A percentile compares a stretch with the other conserved stretches of the same genome.
These are phyloP conservation scores for Ispidina lecontei DNA, from an alignment of 2,797 vertebrate genomes.

Conservation along the genomic window DNA sequence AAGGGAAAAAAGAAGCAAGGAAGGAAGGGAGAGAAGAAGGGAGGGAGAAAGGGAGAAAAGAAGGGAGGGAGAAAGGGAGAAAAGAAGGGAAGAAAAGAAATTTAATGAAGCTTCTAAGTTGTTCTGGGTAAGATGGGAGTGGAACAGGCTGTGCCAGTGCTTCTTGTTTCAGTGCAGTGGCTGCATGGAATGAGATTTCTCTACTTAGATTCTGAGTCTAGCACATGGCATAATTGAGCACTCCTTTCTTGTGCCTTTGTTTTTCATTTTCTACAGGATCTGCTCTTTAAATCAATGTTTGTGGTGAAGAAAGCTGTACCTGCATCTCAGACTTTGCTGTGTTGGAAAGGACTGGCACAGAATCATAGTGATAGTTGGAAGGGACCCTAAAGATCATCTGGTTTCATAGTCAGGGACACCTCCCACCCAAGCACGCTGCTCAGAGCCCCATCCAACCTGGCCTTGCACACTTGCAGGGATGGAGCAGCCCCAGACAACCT, in stretches of 20 bases:
- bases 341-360: not conserved
- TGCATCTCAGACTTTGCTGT: constrained; percentile 52
- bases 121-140: not conserved
- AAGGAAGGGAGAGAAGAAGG: no score
- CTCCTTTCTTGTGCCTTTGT: constrained; percentile 56
- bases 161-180: not conserved
- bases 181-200: not conserved
- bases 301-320: constrained; percentile 21
- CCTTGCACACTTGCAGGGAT: no score
- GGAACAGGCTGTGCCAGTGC: not conserved
- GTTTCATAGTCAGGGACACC: not conserved
- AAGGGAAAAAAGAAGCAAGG: no score
- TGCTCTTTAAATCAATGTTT: constrained; percentile 35
- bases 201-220: constrained; percentile 7
- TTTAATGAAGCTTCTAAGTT: not conserved
- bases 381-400: not conserved
- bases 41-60: not conserved
- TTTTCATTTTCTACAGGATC: constrained; percentile 53
- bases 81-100: not conserved
- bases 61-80: no score
- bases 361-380: not conserved
- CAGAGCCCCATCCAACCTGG: no score
- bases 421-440: no score
- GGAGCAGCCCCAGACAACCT: no score
- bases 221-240: constrained; percentile 42